Conservation (phyloP, 2,888 invertebrate species). For the Baccha elongata region DNA sequence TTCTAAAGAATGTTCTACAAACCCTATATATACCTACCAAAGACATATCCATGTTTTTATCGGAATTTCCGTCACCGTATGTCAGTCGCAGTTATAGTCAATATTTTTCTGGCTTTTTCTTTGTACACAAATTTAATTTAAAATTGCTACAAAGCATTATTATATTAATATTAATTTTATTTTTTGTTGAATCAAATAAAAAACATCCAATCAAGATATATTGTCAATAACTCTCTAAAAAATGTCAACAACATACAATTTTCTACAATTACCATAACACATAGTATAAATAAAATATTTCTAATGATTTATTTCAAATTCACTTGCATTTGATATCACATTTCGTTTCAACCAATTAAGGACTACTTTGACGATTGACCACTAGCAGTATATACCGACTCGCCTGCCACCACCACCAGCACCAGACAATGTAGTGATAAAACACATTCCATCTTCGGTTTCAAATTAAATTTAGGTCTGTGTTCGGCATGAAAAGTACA, state of each 20-base stretch:
- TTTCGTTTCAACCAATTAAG: slow-evolving; percentile 35
- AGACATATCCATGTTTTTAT: no score
- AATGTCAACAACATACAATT: not conserved
- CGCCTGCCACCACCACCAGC: not conserved
- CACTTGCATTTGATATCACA: slow-evolving; percentile 26
- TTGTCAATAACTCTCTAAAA: not conserved
- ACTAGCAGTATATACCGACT: slow-evolving; percentile 4
- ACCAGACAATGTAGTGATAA: slow-evolving; percentile 14
- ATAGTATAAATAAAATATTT: slow-evolving; percentile 7
- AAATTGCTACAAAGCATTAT: no score
- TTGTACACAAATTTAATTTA: no score
- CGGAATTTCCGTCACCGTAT: no score
- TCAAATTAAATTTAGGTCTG: slow-evolving; percentile 60
- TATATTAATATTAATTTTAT: no score
- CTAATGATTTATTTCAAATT: slow-evolving; percentile 31
- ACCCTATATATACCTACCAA: no score
- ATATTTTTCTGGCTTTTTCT: no score
- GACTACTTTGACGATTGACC: slow-evolving; percentile 39
- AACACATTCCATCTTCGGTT: slow-evolving; percentile 53
- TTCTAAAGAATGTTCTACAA: no score
- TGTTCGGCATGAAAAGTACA: slow-evolving; percentile 41
- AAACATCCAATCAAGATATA: not conserved
- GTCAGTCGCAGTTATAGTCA: no score
- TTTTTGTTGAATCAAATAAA: no score
- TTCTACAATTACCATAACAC: not conserved